Percentiles rank a stretch among this genome's conserved stretches.
These are phyloP conservation scores for Chrysolina haemoptera DNA, from an alignment of 2,888 invertebrate genomes.

Conservation along the genomic window DNA sequence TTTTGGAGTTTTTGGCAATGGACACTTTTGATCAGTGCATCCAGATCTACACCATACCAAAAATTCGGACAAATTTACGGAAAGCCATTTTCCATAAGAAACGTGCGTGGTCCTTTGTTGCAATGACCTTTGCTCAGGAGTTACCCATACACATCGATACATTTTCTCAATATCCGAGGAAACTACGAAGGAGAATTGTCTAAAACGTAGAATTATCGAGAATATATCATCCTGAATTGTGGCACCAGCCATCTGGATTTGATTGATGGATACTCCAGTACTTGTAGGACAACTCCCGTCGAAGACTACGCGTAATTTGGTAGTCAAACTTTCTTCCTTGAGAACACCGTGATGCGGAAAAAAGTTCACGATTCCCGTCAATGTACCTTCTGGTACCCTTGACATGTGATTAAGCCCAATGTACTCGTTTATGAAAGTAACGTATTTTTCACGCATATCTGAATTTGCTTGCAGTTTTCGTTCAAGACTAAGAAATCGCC, in stretches of 20 bases:
- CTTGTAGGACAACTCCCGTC: slow-evolving; percentile 37
- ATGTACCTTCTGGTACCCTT: neutral
- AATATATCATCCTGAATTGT: slow-evolving; percentile 45
- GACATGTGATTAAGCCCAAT: slow-evolving; percentile 42
- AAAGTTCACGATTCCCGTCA: slow-evolving; percentile 22
- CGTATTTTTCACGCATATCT: slow-evolving; percentile 1
- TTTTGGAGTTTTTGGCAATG: too few species aligned
- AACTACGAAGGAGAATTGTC: slow-evolving; percentile 27
- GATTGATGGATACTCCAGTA: slow-evolving; percentile 42
- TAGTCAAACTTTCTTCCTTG: too few species aligned
- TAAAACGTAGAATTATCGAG: slow-evolving; percentile 35
- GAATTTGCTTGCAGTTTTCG: slow-evolving; percentile 27
- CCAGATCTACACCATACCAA: too few species aligned
- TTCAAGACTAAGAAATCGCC: too few species aligned
- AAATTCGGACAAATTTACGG: too few species aligned
- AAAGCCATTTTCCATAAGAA: too few species aligned
- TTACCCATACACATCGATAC: slow-evolving; percentile 36
- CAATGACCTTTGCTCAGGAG: neutral
- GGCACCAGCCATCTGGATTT: slow-evolving; percentile 36
- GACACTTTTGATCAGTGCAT: too few species aligned
- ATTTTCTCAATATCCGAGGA: slow-evolving; percentile 43
- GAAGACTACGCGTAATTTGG: too few species aligned
- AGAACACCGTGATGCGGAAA: too few species aligned
- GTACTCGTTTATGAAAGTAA: slow-evolving; percentile 42
- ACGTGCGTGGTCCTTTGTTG: too few species aligned